A percentile compares a stretch with the other conserved stretches of the same genome.
Evolutionary conservation across 2,113 vertebrate species (phyloP).

Genomic region (Dipodomys spectabilis): DNA sequence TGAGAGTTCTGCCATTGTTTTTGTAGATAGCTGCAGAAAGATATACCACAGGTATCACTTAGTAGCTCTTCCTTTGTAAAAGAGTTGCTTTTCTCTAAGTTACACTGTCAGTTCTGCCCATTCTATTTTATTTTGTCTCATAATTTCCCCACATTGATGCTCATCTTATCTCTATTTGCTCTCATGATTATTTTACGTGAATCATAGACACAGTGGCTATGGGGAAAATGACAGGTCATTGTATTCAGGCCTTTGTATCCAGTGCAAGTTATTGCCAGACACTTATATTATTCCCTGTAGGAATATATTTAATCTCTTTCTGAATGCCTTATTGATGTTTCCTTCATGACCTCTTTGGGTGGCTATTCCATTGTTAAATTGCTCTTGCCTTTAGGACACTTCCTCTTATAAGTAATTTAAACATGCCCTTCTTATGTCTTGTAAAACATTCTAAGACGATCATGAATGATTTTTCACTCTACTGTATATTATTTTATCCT

Average conservation of each 20-base stretch:
- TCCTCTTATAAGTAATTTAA: constrained; percentile 82
- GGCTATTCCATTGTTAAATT: constrained; percentile 81
- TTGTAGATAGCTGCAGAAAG: not conserved
- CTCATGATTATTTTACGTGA: constrained; percentile 82
- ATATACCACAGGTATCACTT: not conserved
- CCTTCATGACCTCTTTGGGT: constrained; percentile 80
- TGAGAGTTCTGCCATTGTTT: not conserved
- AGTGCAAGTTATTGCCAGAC: constrained; percentile 75
- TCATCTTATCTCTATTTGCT: constrained; percentile 77
- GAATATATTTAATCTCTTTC: constrained; percentile 82
- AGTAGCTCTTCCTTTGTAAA: constrained; percentile 4
- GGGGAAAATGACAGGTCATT: constrained; percentile 79
- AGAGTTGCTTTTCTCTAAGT: constrained; percentile 22
- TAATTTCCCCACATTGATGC: constrained; percentile 57
- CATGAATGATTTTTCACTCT: constrained; percentile 60
- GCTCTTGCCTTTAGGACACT: constrained; percentile 80
- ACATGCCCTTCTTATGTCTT: constrained; percentile 79
- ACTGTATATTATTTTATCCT: constrained; percentile 62
- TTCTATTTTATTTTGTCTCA: constrained; percentile 67
- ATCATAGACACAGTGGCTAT: constrained; percentile 71
- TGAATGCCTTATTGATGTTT: constrained; percentile 83
- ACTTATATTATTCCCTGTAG: constrained; percentile 79
- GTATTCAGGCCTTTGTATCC: constrained; percentile 79
- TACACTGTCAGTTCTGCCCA: constrained; percentile 27
- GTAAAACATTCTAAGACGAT: constrained; percentile 77